phyloP scores from a whole-genome alignment of 2,888 invertebrate species.

The Pristionchus arcanus region DNA sequence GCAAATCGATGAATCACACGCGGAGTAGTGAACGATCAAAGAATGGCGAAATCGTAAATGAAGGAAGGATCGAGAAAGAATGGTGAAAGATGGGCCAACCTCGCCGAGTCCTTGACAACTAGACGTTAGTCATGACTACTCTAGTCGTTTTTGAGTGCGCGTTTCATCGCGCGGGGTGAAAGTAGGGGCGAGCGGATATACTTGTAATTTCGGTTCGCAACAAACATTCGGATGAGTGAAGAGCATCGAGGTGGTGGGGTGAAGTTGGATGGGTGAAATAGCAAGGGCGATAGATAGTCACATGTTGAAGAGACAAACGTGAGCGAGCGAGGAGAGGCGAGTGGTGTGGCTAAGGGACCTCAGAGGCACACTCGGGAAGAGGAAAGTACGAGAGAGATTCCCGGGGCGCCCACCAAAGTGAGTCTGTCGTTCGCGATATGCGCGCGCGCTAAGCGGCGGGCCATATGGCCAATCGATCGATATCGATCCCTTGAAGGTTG shows the following conservation, averaged over 20 bases:
- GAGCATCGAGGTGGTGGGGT: slow-evolving; percentile 21
- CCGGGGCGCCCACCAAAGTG: neutral
- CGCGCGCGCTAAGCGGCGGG: neutral
- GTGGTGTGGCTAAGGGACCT: neutral
- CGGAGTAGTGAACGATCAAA: neutral
- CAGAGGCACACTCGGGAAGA: neutral
- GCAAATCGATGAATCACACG: slow-evolving; percentile 16
- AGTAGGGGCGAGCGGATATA: slow-evolving; percentile 7
- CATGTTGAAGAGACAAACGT: slow-evolving; percentile 34
- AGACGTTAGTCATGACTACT: slow-evolving; percentile 2
- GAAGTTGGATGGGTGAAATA: neutral
- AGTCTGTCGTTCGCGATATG: neutral
- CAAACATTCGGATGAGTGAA: slow-evolving; percentile 42
- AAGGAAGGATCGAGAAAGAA: slow-evolving; percentile 3
- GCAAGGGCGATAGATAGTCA: slow-evolving; percentile 44
- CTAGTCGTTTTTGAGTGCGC: slow-evolving; percentile 17
- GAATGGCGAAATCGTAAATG: slow-evolving; percentile 12
- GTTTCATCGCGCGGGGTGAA: slow-evolving; percentile 11
- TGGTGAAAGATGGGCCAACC: slow-evolving; percentile 11
- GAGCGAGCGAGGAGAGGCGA: neutral
- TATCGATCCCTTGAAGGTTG: slow-evolving; percentile 31
- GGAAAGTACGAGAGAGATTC: neutral
- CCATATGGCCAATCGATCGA: neutral
- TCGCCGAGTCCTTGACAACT: neutral
- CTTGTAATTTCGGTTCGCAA: slow-evolving; percentile 3